Evolutionary conservation across 37 sponge, comb jelly and placozoan species (phyloP).

Genomic region (Hexactinellida sp.): DNA sequence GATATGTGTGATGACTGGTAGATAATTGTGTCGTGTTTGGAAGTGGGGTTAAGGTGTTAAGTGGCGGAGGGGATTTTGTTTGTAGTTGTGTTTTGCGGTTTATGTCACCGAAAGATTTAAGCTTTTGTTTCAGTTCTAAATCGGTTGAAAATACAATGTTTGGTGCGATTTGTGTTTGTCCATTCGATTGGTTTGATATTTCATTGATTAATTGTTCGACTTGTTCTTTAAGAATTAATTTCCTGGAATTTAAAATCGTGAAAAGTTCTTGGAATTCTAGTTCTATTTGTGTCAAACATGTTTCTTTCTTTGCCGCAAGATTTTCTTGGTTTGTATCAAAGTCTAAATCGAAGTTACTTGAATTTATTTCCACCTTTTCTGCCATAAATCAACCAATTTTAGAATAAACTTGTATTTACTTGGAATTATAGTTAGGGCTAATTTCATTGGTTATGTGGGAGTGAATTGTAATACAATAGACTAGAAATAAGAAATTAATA

Average conservation of each 20-base stretch:
- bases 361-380: neutral
- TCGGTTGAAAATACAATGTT: neutral
- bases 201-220: neutral
- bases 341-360: too few species aligned
- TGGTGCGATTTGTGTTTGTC: neutral
- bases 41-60: neutral
- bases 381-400: too few species aligned
- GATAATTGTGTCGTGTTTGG: neutral
- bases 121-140: neutral
- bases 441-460: too few species aligned
- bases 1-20: neutral
- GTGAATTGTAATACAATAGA: too few species aligned
- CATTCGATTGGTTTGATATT: neutral
- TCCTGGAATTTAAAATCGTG: neutral
- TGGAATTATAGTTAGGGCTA: too few species aligned
- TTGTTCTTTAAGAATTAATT: neutral
- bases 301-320: neutral
- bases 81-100: neutral
- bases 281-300: neutral
- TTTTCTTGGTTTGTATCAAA: neutral
- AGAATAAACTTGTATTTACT: too few species aligned
- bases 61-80: neutral
- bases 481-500: too few species aligned
- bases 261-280: neutral
- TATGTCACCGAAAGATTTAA: neutral